Base-by-base conservation (phyloP, 2,888 invertebrate species). In the Melitaea athalia region DNA sequence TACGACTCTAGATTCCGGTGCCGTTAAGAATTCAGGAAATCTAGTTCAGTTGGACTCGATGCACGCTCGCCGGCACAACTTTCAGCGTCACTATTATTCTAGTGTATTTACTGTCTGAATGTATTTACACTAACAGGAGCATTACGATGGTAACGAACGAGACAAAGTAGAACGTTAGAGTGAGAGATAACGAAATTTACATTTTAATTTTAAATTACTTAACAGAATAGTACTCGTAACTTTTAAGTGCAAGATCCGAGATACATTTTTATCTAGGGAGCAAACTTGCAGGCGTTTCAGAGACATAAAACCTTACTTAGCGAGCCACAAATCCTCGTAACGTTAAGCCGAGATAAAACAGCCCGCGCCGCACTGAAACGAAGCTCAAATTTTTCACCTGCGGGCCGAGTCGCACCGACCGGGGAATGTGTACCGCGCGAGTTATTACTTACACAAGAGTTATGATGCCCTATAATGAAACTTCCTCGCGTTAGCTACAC, bases 221-320 rank as follows among this genome's bases (percentile, higher is more conserved):
- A 67, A 42, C 62, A 45, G 52, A 67, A 67, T 59, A 61, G 33
- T 62, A 64, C 59, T 68, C 64, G 59, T 72, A 69, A 75, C 68
- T 74, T 70, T 66, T 70, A 81, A 80, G 78, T 81, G 76, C 75
- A 79, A 74, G 77, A 78, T 79, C 75, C 78, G 79, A 84, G 82
- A 85, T 85, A 85, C 83, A 85, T 86, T 85, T 87, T 86, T 89
- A 89, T 90, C 87, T 86, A 79, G 83, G 83, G 84, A 87, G 81
- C 85, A 85, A 86, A 88, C 81, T 89, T 88, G 86, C 85, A 86
- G 85, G 84, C 86, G 83, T 86, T 87, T 80, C 85, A 81, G 84
- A 82, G 86, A 89, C 91, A 92, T 92, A 92, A 92, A 91, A 91
- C 90, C 85, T 91, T 91, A 90, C 91, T 91, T 92, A 91, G 91